Base-by-base conservation (phyloP, 1,140 invertebrate species). In the Limonius californicus region DNA sequence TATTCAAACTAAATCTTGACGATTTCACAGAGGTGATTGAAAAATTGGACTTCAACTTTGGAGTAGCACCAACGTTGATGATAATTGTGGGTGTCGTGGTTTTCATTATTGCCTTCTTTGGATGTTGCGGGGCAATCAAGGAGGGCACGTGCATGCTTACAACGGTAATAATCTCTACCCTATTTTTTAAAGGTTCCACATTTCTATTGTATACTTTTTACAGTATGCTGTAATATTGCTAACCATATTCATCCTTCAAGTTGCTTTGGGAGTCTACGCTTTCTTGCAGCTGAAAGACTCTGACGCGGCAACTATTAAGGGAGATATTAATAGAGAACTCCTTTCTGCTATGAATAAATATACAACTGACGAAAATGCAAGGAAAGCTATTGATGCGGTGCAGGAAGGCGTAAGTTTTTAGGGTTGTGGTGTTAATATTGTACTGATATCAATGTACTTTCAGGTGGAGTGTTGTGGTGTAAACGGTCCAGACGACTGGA, bases 141-240 rank as follows among this genome's bases (percentile, higher is more conserved):
- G 90, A 94, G 74, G 92, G 86, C 73, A 86, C 90, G 67, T 90
- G 89, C 72, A 87, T 94, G 84, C 84, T 90, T 21, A 79, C 91
- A 39, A 88, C 86, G 70, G 89, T 90, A 81, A 81, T 18, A 8
- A 6, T 20, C 20, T 12, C 6, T 54, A 16, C 14, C 6, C 4
- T 16, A 4, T 54, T 3, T 54, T 54, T 7, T 3, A 23, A 54
- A 7, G 15, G 21, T 7, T 14, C n/a, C n/a, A n/a, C n/a, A n/a
- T n/a, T n/a, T 6, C 14, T 7, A 18, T 54, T 18, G 4, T 54
- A 18, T 19, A 6, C 7, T 54, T 6, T 54, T 18, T 77, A 56
- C 60, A 82, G 81, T 83, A 80, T 64, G 77, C 80, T 2, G 69
- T 79, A 12, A 71, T 80, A 19, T 66, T 83, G 2, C 60, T 83